phyloP scores from a whole-genome alignment of 2,888 invertebrate species.

The Tiphia femorata region DNA sequence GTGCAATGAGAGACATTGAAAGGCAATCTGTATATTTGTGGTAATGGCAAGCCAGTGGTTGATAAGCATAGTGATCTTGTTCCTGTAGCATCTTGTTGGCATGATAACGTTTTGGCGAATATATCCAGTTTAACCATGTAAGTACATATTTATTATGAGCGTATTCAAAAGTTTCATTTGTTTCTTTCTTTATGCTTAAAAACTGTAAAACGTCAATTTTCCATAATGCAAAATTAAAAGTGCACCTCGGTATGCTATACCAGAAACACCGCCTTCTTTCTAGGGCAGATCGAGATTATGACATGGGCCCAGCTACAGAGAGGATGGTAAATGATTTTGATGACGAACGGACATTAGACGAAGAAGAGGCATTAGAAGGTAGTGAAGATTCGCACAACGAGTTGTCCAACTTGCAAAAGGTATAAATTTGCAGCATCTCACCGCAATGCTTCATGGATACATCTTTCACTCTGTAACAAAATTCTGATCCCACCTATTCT shows the following conservation, averaged over 20 bases:
- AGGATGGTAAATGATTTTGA: constrained; percentile 99
- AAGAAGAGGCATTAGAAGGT: constrained; percentile 95
- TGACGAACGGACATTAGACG: constrained; percentile 95
- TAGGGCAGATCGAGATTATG: constrained; percentile 70
- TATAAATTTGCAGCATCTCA: constrained; percentile 52
- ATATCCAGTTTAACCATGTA: constrained; percentile 48
- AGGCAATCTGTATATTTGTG: not conserved
- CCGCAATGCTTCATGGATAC: constrained; percentile 18
- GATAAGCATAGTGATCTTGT: not conserved
- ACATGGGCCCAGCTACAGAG: constrained; percentile 94
- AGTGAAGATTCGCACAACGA: constrained; percentile 91
- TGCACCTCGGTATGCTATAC: not conserved
- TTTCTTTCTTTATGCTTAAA: not conserved
- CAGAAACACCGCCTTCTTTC: constrained; percentile 18
- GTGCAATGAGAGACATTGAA: not conserved
- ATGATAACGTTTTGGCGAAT: constrained; percentile 43
- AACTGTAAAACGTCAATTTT: not conserved
- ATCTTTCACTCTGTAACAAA: constrained; percentile 45
- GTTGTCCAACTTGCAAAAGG: constrained; percentile 87
- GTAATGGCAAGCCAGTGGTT: not conserved
- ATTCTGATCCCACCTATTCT: constrained; percentile 52
- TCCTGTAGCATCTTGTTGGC: constrained; percentile 35
- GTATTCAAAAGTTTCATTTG: not conserved
- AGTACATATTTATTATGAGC: constrained; percentile 29
- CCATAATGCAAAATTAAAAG: not conserved